Percentiles rank a stretch among this genome's conserved stretches.
Conservation (phyloP, 2,888 invertebrate genomes). For the Slavum lentiscoides region DNA sequence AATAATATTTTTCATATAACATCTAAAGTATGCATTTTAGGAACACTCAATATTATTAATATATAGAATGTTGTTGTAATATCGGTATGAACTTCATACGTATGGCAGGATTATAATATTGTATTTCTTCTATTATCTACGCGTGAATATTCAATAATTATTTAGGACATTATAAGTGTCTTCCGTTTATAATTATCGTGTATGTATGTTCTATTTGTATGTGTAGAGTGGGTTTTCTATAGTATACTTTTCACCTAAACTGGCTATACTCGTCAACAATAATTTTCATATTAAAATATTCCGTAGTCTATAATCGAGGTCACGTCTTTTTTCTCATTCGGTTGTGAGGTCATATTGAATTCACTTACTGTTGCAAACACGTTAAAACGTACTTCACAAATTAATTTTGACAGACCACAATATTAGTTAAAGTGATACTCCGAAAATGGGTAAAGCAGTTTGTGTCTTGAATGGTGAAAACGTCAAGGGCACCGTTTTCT, state of each 20-base stretch:
- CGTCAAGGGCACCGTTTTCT: constrained; percentile 78
- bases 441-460: constrained; percentile 70
- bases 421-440: not conserved
- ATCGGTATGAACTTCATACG: constrained; percentile 34
- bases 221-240: not conserved
- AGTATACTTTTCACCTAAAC: too few relatives aligned
- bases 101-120: not conserved
- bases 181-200: not conserved
- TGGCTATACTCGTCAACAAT: too few relatives aligned
- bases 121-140: not conserved
- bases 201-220: not conserved
- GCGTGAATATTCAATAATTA: not conserved
- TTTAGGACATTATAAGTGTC: not conserved
- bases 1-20: too few relatives aligned
- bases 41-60: not conserved
- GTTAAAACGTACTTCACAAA: not conserved
- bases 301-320: not conserved
- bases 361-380: not conserved
- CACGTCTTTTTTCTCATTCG: not conserved
- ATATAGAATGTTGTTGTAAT: not conserved
- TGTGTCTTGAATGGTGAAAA: constrained; percentile 82
- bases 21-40: constrained; percentile 59
- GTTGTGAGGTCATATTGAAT: not conserved
- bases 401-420: not conserved
- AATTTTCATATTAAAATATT: too few relatives aligned